Evolutionary conservation across 2,113 vertebrate species (phyloP).

Genomic region (Apaloderma vittatum): DNA sequence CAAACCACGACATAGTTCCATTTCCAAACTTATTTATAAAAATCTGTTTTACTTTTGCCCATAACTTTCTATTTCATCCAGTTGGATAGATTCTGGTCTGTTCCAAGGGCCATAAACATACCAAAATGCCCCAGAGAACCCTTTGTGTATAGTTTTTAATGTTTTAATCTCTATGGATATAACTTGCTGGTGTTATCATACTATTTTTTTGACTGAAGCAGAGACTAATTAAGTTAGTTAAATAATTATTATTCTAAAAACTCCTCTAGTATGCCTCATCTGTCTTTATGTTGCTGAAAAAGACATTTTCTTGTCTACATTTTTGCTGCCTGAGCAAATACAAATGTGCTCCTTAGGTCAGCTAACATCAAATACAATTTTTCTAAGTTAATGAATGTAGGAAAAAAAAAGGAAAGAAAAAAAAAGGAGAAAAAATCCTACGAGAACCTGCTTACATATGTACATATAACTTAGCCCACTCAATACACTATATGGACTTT

Average conservation of each 20-base stretch:
- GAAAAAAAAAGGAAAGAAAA: neutral
- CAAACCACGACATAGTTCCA: no score
- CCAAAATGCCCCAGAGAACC: neutral
- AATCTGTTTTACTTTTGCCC: neutral
- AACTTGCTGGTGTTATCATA: neutral
- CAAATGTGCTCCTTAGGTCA: slow-evolving; percentile 47
- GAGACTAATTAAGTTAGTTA: slow-evolving; percentile 51
- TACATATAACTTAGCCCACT: neutral
- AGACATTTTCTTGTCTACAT: slow-evolving; percentile 2
- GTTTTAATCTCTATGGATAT: neutral
- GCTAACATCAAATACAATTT: slow-evolving; percentile 11
- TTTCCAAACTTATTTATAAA: neutral
- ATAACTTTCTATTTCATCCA: neutral
- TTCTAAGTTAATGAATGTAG: slow-evolving; percentile 25
- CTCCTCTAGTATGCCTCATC: slow-evolving; percentile 22
- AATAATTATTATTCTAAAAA: slow-evolving; percentile 55
- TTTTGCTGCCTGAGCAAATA: slow-evolving; percentile 65
- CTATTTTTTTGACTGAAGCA: neutral
- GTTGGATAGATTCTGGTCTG: neutral
- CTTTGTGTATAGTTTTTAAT: neutral
- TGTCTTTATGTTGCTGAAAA: slow-evolving; percentile 62
- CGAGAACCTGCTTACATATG: neutral
- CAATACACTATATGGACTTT: neutral
- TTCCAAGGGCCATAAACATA: neutral
- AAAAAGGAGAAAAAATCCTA: neutral